Percentiles rank a stretch among this genome's conserved stretches.
These are phyloP conservation scores for Meteorus sp. DNA, from an alignment of 1,140 invertebrate species.

Conservation along the genomic window DNA sequence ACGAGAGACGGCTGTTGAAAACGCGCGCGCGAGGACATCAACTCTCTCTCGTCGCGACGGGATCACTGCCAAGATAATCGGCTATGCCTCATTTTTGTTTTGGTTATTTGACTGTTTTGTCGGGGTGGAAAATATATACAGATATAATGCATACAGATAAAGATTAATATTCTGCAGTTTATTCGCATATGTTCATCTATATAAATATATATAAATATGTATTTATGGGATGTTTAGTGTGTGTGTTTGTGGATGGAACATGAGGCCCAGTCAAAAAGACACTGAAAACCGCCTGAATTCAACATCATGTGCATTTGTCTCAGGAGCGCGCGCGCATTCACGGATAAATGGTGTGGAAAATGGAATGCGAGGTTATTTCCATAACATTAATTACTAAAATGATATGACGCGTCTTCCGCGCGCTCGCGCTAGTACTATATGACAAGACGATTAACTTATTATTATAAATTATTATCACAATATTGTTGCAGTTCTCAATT, in stretches of 20 bases:
- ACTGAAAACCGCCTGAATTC: too few relatives aligned
- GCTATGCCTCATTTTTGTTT: conserved; percentile 43
- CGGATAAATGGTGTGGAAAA: conserved; percentile 23
- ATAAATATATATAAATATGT: neutral
- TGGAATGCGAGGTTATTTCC: conserved; percentile 21
- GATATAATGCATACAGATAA: too few relatives aligned
- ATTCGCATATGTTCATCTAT: neutral
- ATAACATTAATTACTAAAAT: conserved; percentile 25
- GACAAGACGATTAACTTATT: neutral
- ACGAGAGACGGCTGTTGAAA: neutral
- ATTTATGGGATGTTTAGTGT: too few relatives aligned
- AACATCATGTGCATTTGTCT: conserved; percentile 25
- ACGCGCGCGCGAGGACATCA: conserved; percentile 18
- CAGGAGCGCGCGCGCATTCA: too few relatives aligned
- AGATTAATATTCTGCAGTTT: neutral
- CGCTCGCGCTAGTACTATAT: neutral
- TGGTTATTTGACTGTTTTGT: conserved; percentile 27
- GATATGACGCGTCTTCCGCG: conserved; percentile 6
- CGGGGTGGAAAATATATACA: too few relatives aligned
- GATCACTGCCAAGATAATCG: conserved; percentile 43
- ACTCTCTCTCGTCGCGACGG: conserved; percentile 31
- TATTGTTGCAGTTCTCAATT: too few relatives aligned
- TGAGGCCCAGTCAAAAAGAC: conserved; percentile 7
- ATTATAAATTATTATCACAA: too few relatives aligned
- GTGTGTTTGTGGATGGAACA: too few relatives aligned